Evolutionary conservation across 2,113 vertebrate genomes (phyloP).

Genomic region (Sterna hirundo): DNA sequence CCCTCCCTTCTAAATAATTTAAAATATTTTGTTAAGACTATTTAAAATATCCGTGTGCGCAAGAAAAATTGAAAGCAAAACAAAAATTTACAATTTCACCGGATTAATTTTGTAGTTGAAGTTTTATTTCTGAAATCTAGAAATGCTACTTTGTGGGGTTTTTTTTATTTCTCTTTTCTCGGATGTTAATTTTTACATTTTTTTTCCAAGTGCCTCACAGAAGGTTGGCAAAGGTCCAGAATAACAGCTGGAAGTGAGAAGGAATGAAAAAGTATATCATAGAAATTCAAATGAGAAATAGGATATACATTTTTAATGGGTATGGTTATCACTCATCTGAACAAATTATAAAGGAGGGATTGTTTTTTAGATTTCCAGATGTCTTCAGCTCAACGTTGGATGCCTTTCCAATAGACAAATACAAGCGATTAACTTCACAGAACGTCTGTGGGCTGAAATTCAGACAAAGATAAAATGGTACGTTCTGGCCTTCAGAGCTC

Average conservation of each 20-base stretch:
- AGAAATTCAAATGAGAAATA: conserved; percentile 61
- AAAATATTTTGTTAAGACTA: neutral
- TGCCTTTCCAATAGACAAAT: conserved; percentile 32
- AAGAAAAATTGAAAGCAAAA: neutral
- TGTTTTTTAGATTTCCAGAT: conserved; percentile 50
- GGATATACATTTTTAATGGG: conserved; percentile 56
- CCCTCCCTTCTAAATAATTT: neutral
- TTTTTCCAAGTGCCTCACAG: neutral
- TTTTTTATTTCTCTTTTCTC: neutral
- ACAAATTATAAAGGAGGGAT: conserved; percentile 38
- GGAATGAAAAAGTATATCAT: conserved; percentile 34
- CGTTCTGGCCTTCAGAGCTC: neutral
- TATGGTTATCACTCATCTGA: conserved; percentile 48
- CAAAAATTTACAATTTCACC: neutral
- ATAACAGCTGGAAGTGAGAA: conserved; percentile 63
- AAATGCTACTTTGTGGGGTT: neutral
- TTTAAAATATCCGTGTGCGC: rapidly evolving
- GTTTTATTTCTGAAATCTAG: neutral
- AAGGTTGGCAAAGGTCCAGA: conserved; percentile 47
- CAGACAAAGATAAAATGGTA: neutral
- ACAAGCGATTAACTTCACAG: neutral
- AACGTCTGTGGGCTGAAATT: conserved; percentile 4
- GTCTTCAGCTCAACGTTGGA: neutral
- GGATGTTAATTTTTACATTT: neutral
- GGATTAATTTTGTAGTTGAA: neutral